Conservation (phyloP, 2,797 vertebrate species). For the Cynodonichthys magdalenae region DNA sequence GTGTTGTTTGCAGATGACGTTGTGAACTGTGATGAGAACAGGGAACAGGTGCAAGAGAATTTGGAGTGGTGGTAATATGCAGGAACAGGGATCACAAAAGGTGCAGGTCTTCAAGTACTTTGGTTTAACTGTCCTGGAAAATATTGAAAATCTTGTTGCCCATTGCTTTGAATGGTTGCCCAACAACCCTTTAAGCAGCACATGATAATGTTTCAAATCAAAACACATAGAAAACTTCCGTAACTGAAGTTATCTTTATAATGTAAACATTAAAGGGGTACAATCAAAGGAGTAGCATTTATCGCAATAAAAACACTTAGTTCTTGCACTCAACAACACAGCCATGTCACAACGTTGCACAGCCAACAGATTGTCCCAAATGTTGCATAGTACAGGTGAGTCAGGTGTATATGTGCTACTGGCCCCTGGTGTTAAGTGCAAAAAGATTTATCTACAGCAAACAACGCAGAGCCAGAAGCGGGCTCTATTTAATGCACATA, state of each 20-base stretch:
- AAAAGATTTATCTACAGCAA: slow-evolving; percentile 39
- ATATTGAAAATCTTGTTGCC: too few relatives aligned
- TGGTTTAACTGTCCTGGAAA: too few relatives aligned
- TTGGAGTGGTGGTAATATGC: too few relatives aligned
- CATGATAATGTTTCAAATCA: too few relatives aligned
- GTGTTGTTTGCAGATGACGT: too few relatives aligned
- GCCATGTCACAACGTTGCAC: slow-evolving; percentile 44
- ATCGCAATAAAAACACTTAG: slow-evolving; percentile 39
- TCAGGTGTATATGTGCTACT: slow-evolving; percentile 67
- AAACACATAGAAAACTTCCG: too few relatives aligned
- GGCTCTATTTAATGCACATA: slow-evolving; percentile 11
- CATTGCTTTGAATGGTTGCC: too few relatives aligned
- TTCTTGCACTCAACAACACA: slow-evolving; percentile 74
- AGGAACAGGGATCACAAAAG: too few relatives aligned
- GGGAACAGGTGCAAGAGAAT: too few relatives aligned
- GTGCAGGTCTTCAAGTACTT: too few relatives aligned
- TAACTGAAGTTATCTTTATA: slow-evolving; percentile 60
- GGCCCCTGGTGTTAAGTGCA: slow-evolving; percentile 67
- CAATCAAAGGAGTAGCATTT: slow-evolving; percentile 50
- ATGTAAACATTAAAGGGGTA: slow-evolving; percentile 58
- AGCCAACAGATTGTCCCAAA: slow-evolving; percentile 76
- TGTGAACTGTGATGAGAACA: too few relatives aligned
- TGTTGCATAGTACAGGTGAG: slow-evolving; percentile 83
- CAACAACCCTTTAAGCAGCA: too few relatives aligned
- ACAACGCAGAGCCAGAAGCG: slow-evolving; percentile 22